A percentile compares a stretch with the other conserved stretches of the same genome.
phyloP scores from a whole-genome alignment of 2,113 vertebrate species.

The Lethenteron reissneri region DNA sequence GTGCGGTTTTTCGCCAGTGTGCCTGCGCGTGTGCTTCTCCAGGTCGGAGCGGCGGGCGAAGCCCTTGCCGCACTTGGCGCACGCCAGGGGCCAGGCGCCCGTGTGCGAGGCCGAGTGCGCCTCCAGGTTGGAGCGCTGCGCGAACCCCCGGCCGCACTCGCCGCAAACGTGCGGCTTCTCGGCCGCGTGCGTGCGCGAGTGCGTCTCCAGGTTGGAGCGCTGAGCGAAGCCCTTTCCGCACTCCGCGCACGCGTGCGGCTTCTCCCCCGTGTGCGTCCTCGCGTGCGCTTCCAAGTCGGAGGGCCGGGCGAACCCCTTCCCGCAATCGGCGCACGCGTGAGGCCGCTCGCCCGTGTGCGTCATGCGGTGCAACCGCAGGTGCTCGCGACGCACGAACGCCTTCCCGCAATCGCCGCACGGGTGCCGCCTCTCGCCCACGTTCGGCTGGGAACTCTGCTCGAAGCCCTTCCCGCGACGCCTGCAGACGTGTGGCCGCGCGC shows the following conservation, averaged over 20 bases:
- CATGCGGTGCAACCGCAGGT: too few relatives aligned
- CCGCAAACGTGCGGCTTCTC: slow-evolving; percentile 11
- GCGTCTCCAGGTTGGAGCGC: background rate
- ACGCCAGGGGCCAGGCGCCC: slow-evolving; percentile 39
- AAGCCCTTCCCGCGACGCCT: too few relatives aligned
- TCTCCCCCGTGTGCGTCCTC: background rate
- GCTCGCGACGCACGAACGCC: too few relatives aligned
- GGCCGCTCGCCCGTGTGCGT: slow-evolving; percentile 12
- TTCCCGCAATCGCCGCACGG: too few relatives aligned
- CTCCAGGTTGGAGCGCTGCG: slow-evolving; percentile 15
- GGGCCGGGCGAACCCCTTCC: slow-evolving; percentile 21
- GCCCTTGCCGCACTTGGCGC: slow-evolving; percentile 26
- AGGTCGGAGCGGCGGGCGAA: slow-evolving; percentile 25
- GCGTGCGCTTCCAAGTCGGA: background rate
- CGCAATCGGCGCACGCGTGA: slow-evolving; percentile 15
- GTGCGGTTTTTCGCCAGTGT: slow-evolving; percentile 21
- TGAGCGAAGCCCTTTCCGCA: background rate
- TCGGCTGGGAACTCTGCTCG: too few relatives aligned
- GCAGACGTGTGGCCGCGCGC: too few relatives aligned
- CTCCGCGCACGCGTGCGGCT: background rate
- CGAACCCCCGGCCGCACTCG: slow-evolving; percentile 20
- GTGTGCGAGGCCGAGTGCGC: slow-evolving; percentile 17
- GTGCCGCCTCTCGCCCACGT: too few relatives aligned
- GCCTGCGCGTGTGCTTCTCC: slow-evolving; percentile 20
- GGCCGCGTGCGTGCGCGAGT: background rate